Base-by-base conservation (phyloP, 1,140 invertebrate species). In the Aporrectodea caliginosa region DNA sequence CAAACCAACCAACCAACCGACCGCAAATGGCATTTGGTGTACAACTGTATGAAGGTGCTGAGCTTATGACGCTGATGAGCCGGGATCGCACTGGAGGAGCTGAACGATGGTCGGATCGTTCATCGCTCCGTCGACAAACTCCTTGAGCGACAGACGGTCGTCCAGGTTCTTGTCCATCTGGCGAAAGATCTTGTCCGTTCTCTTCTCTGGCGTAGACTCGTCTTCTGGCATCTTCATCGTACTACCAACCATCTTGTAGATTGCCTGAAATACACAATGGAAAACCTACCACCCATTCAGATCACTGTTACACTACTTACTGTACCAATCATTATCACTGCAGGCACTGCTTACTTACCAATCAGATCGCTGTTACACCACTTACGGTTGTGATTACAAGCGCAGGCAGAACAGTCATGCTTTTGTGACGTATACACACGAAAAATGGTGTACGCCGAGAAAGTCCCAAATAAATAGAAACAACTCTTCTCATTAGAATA, bases 171-270 rank as follows among this genome's bases (percentile, higher is more conserved):
- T 93, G 89, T 98, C 95, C 96, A 98, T 98, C 88, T 98, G 95
- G 27, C 94, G 92, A 89, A 98, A 98, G 86, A 98, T 98, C 90
- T 98, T 98, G 88, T 98, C 95, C 43, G 95, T 97, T 84, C 96
- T 90, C 88, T 97, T 97, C 87, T 98, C 95, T 0, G 96, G 96
- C n/a, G 96, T 98, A 71, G 95, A 96, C 85, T 98, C 96, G 87
- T 98, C 95, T 87, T 98, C 96, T 0, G 95, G 95, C 95, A 98
- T 97, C 89, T 97, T 97, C 95, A 97, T 98, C 16, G 97, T 95
- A 0, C 94, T 94, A 14, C 96, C 95, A 27, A 98, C 95, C 96
- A 98, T 97, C 91, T 97, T 97, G 90, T 98, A 98, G 83, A 98
- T 98, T 79, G 95, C 95, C 95, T 97, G 86, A 79, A 95, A 74